Conservation (phyloP, 2,113 vertebrate species). For the Dolichallabes microphthalmus region DNA sequence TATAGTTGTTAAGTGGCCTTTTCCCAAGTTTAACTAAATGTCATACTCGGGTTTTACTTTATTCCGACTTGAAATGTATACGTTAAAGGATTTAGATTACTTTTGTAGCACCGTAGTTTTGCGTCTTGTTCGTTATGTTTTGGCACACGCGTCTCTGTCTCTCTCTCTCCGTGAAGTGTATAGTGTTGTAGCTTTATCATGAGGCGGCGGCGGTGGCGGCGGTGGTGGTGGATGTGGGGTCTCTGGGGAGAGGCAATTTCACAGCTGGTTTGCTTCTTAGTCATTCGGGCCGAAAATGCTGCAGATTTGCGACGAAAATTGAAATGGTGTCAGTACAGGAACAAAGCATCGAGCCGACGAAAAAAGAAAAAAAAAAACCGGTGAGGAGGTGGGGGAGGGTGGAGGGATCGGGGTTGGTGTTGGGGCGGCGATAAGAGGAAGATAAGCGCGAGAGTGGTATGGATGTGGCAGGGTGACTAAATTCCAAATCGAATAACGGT, state of each 20-base stretch:
- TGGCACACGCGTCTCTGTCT: constrained; percentile 36
- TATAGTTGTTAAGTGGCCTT: background rate
- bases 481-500: constrained; percentile 99
- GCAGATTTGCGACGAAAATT: constrained; percentile 98
- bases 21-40: background rate
- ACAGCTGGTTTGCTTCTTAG: constrained; percentile 99
- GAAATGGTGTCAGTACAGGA: constrained; percentile 99
- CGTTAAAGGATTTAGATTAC: background rate
- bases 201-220: constrained; percentile 64
- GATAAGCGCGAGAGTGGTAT: background rate
- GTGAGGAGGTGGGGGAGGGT: constrained; percentile 62
- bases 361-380: too few relatives aligned
- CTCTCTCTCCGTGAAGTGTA: background rate
- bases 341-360: constrained; percentile 97
- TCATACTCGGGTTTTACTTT: background rate
- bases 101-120: background rate
- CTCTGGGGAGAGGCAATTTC: constrained; percentile 99
- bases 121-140: constrained; percentile 16
- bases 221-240: constrained; percentile 75
- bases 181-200: constrained; percentile 77
- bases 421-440: constrained; percentile 32
- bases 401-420: constrained; percentile 50
- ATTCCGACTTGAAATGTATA: background rate
- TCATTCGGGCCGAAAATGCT: constrained; percentile 99
- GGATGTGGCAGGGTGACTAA: constrained; percentile 79